Percentiles rank a stretch among this genome's conserved stretches.
These are phyloP conservation scores for Mohoua ochrocephala DNA, from an alignment of 2,113 vertebrate genomes.

Conservation along the genomic window DNA sequence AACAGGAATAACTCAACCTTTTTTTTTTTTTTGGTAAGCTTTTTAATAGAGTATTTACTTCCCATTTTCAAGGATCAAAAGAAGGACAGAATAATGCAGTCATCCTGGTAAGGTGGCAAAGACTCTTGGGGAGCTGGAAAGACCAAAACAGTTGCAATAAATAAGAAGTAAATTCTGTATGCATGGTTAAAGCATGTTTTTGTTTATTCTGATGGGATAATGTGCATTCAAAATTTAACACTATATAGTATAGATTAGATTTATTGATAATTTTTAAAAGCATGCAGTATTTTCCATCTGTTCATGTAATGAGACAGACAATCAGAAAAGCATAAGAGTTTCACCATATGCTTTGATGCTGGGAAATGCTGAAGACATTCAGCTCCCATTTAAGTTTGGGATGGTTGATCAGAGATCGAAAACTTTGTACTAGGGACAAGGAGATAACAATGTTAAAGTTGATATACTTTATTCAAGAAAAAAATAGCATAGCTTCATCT, in stretches of 20 bases:
- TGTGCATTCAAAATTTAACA: neutral
- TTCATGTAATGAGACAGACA: neutral
- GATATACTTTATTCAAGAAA: neutral
- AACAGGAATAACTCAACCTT: neutral
- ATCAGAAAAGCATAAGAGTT: neutral
- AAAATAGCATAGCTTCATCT: neutral
- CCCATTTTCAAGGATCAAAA: neutral
- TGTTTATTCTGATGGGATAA: neutral
- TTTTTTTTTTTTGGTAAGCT: neutral
- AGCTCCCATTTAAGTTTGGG: neutral
- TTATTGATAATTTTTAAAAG: neutral
- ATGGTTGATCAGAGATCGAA: neutral
- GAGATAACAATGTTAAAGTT: neutral
- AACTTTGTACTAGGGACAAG: neutral
- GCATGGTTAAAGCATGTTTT: neutral
- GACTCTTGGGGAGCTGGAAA: neutral
- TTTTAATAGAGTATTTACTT: neutral
- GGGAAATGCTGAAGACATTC: neutral
- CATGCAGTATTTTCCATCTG: neutral
- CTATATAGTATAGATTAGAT: neutral
- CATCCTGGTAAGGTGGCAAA: neutral
- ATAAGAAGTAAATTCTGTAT: neutral
- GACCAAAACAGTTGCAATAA: neutral
- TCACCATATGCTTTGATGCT: neutral
- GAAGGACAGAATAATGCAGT: neutral